phyloP scores from a whole-genome alignment of 2,888 invertebrate genomes.

The Leptopilina drosophilae region DNA sequence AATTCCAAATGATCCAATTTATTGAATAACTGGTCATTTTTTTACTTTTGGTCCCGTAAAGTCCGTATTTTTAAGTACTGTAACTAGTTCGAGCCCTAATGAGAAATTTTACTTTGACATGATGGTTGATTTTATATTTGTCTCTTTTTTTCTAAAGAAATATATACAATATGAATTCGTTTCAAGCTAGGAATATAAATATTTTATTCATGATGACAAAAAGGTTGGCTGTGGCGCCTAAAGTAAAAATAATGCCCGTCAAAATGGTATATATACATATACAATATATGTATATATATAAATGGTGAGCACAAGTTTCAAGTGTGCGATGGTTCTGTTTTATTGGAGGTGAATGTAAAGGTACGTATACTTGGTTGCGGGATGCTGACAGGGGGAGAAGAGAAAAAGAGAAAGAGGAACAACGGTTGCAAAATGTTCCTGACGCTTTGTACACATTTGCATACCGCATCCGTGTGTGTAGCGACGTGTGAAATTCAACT shows the following conservation, averaged over 20 bases:
- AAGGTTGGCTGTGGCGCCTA: slow-evolving; percentile 52
- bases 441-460: slow-evolving; percentile 70
- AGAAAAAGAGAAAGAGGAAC: slow-evolving; percentile 15
- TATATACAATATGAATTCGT: not conserved
- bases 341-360: slow-evolving; percentile 21
- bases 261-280: not conserved
- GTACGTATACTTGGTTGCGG: slow-evolving; percentile 30
- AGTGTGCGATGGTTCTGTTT: slow-evolving; percentile 30
- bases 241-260: slow-evolving; percentile 60
- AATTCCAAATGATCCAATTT: no score
- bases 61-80: no score
- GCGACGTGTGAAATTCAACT: slow-evolving; percentile 64
- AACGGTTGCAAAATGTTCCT: slow-evolving; percentile 41
- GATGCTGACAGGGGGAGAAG: slow-evolving; percentile 10
- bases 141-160: not conserved
- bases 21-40: no score
- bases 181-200: slow-evolving; percentile 31
- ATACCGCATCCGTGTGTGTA: slow-evolving; percentile 64
- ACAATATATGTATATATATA: no score
- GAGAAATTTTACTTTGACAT: no score
- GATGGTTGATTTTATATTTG: not conserved
- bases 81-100: no score
- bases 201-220: slow-evolving; percentile 36
- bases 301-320: not conserved
- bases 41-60: no score